Evolutionary conservation across 2,888 invertebrate species (phyloP), one percentile per base, ranked within the genome.

Genomic region (Iphiclides podalirius): DNA sequence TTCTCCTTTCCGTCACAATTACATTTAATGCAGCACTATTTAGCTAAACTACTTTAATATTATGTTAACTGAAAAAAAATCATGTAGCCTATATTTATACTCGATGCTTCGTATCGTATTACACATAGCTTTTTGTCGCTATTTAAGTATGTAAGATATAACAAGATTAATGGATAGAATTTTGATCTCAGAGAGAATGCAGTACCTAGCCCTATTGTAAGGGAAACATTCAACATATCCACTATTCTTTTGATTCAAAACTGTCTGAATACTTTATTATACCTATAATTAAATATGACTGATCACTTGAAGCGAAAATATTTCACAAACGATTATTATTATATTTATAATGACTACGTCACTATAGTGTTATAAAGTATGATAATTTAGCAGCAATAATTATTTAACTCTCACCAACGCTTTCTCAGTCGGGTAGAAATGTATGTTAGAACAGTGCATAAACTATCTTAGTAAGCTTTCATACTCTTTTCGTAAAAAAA

Each of bases 331-430:
- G 20, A 20, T 6, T 20, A 20, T 36, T 40, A 35, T 40, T 28
- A 20, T 28, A 35, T 44, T 38, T 37, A 46, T 28, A 35, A 38
- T 26, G 37, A 33, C 14, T 34, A 26, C 35, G 36, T 28, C 47
- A 47, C 49, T 36, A 49, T 36, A 42, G 42, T 41, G 26, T 26
- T 11, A 46, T 49, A 39, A 47, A 51, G 54, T 58, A 48, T 47
- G 58, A 53, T 47, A 52, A 54, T 50, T 55, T 54, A 55, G 54
- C 58, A 61, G 61, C 63, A 60, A 61, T 62, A 63, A 63, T 59
- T 45, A 54, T 14, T 58, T 58, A 20, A 61, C 53, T 60, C 54
- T 58, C 53, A 53, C 52, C 50, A 57, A 59, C 56, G 57, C 58
- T 60, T 63, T 61, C 64, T 65, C 65, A 60, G 48, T 47, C 41